A percentile compares a stretch with the other conserved stretches of the same genome.
Conservation (phyloP, 2,888 invertebrate species). For the Pandemis corylana region DNA sequence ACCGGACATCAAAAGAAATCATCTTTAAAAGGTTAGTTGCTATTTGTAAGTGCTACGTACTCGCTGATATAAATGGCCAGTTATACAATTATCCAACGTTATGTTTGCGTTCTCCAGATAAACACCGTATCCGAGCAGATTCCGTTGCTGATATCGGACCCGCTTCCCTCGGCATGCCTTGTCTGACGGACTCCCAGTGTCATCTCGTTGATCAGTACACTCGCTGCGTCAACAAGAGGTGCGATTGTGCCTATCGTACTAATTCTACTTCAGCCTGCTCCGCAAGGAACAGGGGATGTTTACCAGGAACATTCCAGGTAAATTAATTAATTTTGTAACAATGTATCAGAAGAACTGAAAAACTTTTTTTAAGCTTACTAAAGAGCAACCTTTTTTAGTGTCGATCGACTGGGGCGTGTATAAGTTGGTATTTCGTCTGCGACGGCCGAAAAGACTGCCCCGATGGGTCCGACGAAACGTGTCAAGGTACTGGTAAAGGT, state of each 20-base stretch:
- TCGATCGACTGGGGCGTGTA: slow-evolving; percentile 92
- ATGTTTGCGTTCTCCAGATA: slow-evolving; percentile 62
- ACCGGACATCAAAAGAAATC: slow-evolving; percentile 78
- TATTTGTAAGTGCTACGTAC: slow-evolving; percentile 8
- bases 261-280: slow-evolving; percentile 88
- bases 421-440: slow-evolving; percentile 97
- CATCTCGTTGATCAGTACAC: slow-evolving; percentile 91
- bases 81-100: slow-evolving; percentile 23
- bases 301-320: slow-evolving; percentile 93
- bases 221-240: slow-evolving; percentile 89
- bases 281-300: slow-evolving; percentile 90
- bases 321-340: slow-evolving; percentile 46
- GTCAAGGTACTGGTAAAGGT: slow-evolving; percentile 85
- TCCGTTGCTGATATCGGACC: slow-evolving; percentile 70
- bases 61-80: slow-evolving; percentile 12
- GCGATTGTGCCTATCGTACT: slow-evolving; percentile 89
- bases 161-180: slow-evolving; percentile 91
- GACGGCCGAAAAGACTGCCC: slow-evolving; percentile 93
- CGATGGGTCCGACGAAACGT: slow-evolving; percentile 95
- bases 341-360: no score
- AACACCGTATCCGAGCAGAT: slow-evolving; percentile 73
- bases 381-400: slow-evolving; percentile 84
- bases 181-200: slow-evolving; percentile 91
- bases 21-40: slow-evolving; percentile 71
- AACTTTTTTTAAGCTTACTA: slow-evolving; percentile 2